These are phyloP conservation scores for Cavia aperea DNA, from an alignment of 2,113 vertebrate species.

Conservation along the genomic window DNA sequence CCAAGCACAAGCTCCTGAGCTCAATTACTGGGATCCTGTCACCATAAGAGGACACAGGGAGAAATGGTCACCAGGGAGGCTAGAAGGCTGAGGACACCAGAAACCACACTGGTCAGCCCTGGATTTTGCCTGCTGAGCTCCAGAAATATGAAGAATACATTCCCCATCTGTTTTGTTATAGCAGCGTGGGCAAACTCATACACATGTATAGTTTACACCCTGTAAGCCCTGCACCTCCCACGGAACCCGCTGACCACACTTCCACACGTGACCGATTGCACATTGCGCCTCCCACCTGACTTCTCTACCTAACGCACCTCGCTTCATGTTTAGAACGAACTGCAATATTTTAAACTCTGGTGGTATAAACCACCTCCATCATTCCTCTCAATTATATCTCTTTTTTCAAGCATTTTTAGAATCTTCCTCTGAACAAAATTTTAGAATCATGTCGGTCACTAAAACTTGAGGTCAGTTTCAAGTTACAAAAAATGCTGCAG, in stretches of 20 bases:
- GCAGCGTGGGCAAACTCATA: background rate
- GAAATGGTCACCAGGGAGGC: background rate
- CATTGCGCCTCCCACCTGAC: background rate
- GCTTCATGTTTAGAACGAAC: background rate
- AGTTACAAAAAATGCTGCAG: background rate
- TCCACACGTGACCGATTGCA: background rate
- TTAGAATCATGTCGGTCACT: background rate
- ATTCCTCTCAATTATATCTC: background rate
- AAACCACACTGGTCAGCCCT: background rate
- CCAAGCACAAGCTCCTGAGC: no score
- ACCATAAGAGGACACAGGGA: background rate
- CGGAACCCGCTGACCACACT: background rate
- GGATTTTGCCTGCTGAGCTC: background rate
- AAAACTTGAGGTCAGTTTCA: background rate
- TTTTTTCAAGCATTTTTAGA: background rate
- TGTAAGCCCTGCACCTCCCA: background rate
- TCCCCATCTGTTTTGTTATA: background rate
- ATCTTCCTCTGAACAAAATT: background rate
- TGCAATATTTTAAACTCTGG: background rate
- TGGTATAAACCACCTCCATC: background rate
- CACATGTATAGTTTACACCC: background rate
- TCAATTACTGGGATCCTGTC: background rate
- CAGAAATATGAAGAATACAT: background rate
- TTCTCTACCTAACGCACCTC: background rate
- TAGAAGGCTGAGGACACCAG: background rate